These are phyloP conservation scores for Taeniopygia guttata DNA, from an alignment of 2,797 vertebrate genomes.

Conservation along the genomic window DNA sequence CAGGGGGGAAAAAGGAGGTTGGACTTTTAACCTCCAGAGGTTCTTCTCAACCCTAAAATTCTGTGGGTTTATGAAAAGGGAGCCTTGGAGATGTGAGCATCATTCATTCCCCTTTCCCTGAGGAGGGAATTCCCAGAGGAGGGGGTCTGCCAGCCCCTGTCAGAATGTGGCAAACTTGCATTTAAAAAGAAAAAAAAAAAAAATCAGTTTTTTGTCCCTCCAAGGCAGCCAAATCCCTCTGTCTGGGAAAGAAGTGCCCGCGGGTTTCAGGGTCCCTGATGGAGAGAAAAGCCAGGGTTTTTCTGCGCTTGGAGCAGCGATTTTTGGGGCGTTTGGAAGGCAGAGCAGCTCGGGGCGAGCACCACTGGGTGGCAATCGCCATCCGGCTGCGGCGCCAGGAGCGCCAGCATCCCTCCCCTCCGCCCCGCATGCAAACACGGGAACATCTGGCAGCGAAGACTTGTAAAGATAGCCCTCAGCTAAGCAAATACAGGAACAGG, in stretches of 20 bases:
- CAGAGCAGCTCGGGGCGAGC: rapidly evolving
- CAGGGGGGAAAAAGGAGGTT: rapidly evolving
- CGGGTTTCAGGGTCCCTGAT: rapidly evolving
- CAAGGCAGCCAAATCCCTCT: rapidly evolving
- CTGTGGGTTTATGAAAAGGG: background rate
- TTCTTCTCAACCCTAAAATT: background rate
- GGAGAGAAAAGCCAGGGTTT: background rate
- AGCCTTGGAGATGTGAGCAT: rapidly evolving
- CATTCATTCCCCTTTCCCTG: background rate
- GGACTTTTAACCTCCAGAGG: background rate
- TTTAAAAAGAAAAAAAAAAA: background rate
- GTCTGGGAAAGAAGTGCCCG: rapidly evolving
- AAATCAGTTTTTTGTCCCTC: rapidly evolving
- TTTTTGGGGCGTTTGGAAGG: background rate
- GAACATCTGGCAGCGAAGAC: conserved; percentile 14
- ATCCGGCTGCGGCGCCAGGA: background rate
- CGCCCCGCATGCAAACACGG: conserved; percentile 29
- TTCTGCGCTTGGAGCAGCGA: rapidly evolving
- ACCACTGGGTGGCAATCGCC: conserved; percentile 51
- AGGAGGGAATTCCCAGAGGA: background rate
- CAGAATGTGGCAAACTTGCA: rapidly evolving
- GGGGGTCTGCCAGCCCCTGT: background rate
- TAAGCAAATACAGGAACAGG: conserved; percentile 44
- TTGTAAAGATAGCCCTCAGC: conserved; percentile 38
- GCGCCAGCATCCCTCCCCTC: background rate